A percentile compares a stretch with the other conserved stretches of the same genome.
Evolutionary conservation across 2,888 invertebrate species (phyloP).

Genomic region (Limnephilus lunatus): DNA sequence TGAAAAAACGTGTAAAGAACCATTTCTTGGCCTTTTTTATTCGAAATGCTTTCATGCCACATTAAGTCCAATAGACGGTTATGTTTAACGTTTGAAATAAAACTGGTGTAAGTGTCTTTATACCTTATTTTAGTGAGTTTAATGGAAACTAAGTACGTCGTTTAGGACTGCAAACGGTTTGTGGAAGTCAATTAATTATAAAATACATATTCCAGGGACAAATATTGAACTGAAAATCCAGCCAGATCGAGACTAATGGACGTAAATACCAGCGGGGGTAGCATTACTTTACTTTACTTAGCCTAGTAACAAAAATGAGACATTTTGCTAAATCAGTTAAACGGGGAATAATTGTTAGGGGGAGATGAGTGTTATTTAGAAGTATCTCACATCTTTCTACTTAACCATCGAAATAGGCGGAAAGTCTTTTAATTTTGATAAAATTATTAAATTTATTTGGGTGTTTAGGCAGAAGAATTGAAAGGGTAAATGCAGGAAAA

Average conservation of each 20-base stretch:
- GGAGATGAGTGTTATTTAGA: background rate
- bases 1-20: slow-evolving; percentile 11
- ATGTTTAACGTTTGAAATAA: slow-evolving; percentile 19
- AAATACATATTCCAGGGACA: slow-evolving; percentile 20
- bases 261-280: background rate
- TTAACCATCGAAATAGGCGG: background rate
- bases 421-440: background rate
- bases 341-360: background rate
- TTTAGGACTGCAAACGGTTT: slow-evolving; percentile 37
- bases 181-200: slow-evolving; percentile 22
- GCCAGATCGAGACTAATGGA: background rate
- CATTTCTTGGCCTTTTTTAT: background rate
- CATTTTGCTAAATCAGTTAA: background rate
- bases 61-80: slow-evolving; percentile 19
- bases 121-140: background rate
- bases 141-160: slow-evolving; percentile 32
- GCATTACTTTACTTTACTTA: background rate
- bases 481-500: too few species aligned
- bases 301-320: background rate
- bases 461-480: background rate
- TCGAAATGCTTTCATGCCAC: slow-evolving; percentile 14
- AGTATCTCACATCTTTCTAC: background rate
- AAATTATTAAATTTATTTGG: background rate
- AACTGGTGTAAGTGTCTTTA: slow-evolving; percentile 29
- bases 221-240: background rate